Conservation (phyloP, 2,888 invertebrate species). For the Microplitis deprimator region DNA sequence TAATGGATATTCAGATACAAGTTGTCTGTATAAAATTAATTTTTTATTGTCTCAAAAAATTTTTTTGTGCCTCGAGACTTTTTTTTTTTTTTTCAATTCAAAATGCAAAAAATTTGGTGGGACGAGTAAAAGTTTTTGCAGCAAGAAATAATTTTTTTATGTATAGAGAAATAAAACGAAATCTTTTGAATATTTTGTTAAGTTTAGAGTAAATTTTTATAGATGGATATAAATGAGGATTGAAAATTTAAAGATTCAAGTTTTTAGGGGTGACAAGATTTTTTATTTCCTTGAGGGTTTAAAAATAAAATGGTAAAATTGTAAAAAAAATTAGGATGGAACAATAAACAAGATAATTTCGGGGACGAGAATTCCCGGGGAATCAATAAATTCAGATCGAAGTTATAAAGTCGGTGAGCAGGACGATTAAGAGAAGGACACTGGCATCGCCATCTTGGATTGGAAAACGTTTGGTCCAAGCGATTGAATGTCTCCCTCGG, state of each 20-base stretch:
- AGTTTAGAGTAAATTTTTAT: not conserved
- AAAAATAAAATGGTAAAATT: slow-evolving; percentile 48
- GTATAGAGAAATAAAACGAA: too few relatives aligned
- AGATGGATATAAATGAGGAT: not conserved
- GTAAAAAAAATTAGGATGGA: slow-evolving; percentile 48
- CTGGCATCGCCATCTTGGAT: slow-evolving; percentile 57
- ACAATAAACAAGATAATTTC: slow-evolving; percentile 71
- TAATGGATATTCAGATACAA: not conserved
- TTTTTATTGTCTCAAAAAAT: too few relatives aligned
- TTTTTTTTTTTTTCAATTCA: too few relatives aligned
- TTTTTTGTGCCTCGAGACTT: too few relatives aligned
- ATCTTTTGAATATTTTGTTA: too few relatives aligned
- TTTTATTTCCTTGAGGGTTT: slow-evolving; percentile 45
- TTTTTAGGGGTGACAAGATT: slow-evolving; percentile 22
- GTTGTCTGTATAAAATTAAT: too few relatives aligned
- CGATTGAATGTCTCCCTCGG: slow-evolving; percentile 71
- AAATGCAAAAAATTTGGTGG: not conserved
- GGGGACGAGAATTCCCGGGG: slow-evolving; percentile 61
- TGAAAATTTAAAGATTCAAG: slow-evolving; percentile 33
- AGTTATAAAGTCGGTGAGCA: slow-evolving; percentile 20
- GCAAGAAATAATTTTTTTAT: too few relatives aligned
- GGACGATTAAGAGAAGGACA: slow-evolving; percentile 57
- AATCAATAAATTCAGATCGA: slow-evolving; percentile 67
- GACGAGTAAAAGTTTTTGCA: too few relatives aligned
- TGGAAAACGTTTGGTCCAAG: slow-evolving; percentile 59